A percentile compares a stretch with the other conserved stretches of the same genome.
phyloP scores from a whole-genome alignment of 1,140 invertebrate species.

The Lasioglossum albipes region DNA sequence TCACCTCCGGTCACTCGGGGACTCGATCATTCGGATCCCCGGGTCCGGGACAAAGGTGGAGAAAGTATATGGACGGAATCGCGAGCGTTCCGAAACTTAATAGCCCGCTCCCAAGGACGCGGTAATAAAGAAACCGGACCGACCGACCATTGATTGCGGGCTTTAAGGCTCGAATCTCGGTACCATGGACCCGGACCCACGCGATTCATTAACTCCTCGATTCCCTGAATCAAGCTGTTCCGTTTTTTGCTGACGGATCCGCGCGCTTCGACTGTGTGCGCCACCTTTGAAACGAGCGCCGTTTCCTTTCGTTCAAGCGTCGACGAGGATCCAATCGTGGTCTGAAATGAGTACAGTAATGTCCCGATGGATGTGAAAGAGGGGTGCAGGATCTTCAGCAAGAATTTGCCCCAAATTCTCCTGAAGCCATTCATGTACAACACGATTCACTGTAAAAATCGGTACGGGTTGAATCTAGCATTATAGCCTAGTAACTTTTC shows the following conservation, averaged over 20 bases:
- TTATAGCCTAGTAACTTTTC: too few species aligned
- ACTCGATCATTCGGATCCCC: not conserved
- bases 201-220: constrained; percentile 2
- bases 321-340: not conserved
- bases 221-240: not conserved
- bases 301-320: not conserved
- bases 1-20: constrained; percentile 2
- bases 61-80: constrained; percentile 25
- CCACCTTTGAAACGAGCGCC: not conserved
- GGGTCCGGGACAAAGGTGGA: constrained; percentile 23
- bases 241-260: not conserved
- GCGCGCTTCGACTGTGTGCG: too few species aligned
- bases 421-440: too few species aligned
- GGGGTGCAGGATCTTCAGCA: too few species aligned
- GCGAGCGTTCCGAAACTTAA: constrained; percentile 7
- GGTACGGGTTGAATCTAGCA: too few species aligned
- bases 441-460: too few species aligned
- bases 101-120: not conserved
- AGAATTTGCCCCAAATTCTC: too few species aligned
- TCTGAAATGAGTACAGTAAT: too few species aligned
- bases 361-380: too few species aligned
- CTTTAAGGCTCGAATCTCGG: constrained; percentile 6
- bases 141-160: not conserved
- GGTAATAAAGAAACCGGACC: constrained; percentile 12
- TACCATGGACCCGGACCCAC: not conserved